Base-by-base conservation (phyloP, 1,140 invertebrate genomes). In the Pachyrhynchus sulphureomaculatus region DNA sequence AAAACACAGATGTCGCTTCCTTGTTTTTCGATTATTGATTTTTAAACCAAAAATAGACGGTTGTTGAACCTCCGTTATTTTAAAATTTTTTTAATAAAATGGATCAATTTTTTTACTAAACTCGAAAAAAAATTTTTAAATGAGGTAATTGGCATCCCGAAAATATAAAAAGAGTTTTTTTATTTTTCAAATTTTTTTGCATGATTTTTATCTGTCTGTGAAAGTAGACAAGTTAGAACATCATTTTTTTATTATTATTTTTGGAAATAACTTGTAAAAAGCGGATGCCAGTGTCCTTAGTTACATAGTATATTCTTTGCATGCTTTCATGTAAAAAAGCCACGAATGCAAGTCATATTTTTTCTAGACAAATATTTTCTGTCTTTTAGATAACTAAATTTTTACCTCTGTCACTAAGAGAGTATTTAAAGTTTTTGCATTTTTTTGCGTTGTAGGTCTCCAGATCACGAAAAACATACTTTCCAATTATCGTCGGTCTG, bases 201-300 rank as follows among this genome's bases (percentile, higher is more conserved):
- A 61, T 61, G 58, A 44, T 39, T 42, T 42, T n/a, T 42, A 18
- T 41, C 12, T 53, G 39, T 61, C 47, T 47, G 23, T 59, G 18
- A 42, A 41, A 0, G 44, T 59, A 59, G 56, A 29, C 45, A 18
- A 45, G 13, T 48, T 44, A 24, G 36, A 45, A 39, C n/a, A 12
- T n/a, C 9, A 23, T 10, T 44, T 34, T 48, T 24, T 20, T 23
- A 20, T 23, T 12, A 17, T n/a, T 20, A 26, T 26, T 26, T 33
- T 26, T 49, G 9, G 8, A n/a, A 2, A 45, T n/a, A 45, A 20
- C 6, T 20, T 23, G 45, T 12, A n/a, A 20, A 36, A 53, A 61
- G 18, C 48, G 58, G 41, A 61, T 61, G 58, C 58, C 58, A 61
- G 48, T 61, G 48, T 61, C 58, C 58, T 61, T 61, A 61, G 58